A percentile compares a stretch with the other conserved stretches of the same genome.
These are phyloP conservation scores for Girardia tigrina DNA, from an alignment of 2,888 invertebrate genomes.

Conservation along the genomic window DNA sequence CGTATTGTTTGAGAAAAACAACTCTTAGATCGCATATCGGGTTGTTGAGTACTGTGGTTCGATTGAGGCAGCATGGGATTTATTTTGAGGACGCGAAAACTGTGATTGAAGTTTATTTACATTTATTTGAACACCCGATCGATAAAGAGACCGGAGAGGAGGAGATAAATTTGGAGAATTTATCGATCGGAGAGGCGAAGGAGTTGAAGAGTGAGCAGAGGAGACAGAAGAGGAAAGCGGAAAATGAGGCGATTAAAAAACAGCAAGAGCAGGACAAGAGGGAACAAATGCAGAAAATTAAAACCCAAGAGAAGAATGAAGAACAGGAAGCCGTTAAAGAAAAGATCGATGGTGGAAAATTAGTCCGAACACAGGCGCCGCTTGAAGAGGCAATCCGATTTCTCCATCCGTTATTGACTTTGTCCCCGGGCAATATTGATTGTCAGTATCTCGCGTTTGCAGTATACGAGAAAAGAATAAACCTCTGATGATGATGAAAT, in stretches of 20 bases:
- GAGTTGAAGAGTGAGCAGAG: constrained; percentile 87
- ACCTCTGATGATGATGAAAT: no score
- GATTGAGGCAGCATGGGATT: constrained; percentile 79
- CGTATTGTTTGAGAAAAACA: constrained; percentile 99
- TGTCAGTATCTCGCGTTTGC: constrained; percentile 94
- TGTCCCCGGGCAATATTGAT: constrained; percentile 75
- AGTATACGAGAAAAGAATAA: constrained; percentile 85
- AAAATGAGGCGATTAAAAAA: constrained; percentile 53
- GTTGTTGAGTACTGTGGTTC: constrained; percentile 79
- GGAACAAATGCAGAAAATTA: constrained; percentile 56
- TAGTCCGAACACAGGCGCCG: constrained; percentile 79
- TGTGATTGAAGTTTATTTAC: constrained; percentile 60
- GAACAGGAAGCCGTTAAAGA: constrained; percentile 76
- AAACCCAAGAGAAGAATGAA: constrained; percentile 55
- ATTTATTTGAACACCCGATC: constrained; percentile 53
- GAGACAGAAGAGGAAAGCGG: constrained; percentile 85
- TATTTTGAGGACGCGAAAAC: constrained; percentile 76
- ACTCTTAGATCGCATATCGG: constrained; percentile 90
- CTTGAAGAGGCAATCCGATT: constrained; percentile 89
- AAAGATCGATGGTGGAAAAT: constrained; percentile 80
- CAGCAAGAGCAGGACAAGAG: constrained; percentile 46
- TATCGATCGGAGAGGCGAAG: constrained; percentile 76
- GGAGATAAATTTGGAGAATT: constrained; percentile 59
- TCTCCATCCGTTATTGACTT: constrained; percentile 72
- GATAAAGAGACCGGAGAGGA: constrained; percentile 68